phyloP scores from a whole-genome alignment of 2,888 invertebrate genomes.

The Napeogenes sylphis region DNA sequence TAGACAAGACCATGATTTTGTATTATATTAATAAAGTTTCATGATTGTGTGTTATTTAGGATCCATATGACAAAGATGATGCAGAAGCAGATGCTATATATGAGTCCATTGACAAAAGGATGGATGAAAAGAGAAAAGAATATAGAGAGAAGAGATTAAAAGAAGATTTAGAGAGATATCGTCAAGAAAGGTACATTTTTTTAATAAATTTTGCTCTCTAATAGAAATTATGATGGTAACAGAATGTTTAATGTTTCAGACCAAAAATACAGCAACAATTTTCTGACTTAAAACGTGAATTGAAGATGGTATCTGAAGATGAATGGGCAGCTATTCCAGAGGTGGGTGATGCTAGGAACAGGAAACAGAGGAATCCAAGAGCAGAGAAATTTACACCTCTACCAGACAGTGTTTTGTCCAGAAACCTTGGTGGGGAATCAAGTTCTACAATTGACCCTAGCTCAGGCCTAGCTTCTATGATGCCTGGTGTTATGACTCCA shows the following conservation, averaged over 20 bases:
- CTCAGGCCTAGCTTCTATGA: constrained; percentile 91
- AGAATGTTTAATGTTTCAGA: constrained; percentile 50
- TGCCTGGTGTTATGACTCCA: constrained; percentile 90
- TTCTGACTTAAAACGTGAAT: constrained; percentile 94
- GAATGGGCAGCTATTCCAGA: constrained; percentile 99
- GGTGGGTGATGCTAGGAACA: constrained; percentile 98
- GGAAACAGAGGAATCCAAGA: constrained; percentile 95
- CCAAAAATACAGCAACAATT: constrained; percentile 99
- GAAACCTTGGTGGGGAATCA: constrained; percentile 90
- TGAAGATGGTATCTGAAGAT: constrained; percentile 89
- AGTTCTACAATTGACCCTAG: constrained; percentile 88
- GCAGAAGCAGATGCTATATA: constrained; percentile 99
- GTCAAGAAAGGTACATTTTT: constrained; percentile 86
- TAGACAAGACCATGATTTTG: not conserved
- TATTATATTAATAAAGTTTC: not conserved
- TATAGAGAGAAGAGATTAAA: constrained; percentile 92
- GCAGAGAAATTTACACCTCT: constrained; percentile 98
- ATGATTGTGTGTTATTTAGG: constrained; percentile 59
- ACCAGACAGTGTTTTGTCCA: constrained; percentile 95
- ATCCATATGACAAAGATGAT: constrained; percentile 99
- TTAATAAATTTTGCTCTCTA: not conserved
- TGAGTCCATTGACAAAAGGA: constrained; percentile 97
- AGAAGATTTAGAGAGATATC: constrained; percentile 97
- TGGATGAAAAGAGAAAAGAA: constrained; percentile 99
- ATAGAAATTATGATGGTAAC: not conserved